These are phyloP conservation scores for Beris chalybata DNA, from an alignment of 2,888 invertebrate species.

Conservation along the genomic window DNA sequence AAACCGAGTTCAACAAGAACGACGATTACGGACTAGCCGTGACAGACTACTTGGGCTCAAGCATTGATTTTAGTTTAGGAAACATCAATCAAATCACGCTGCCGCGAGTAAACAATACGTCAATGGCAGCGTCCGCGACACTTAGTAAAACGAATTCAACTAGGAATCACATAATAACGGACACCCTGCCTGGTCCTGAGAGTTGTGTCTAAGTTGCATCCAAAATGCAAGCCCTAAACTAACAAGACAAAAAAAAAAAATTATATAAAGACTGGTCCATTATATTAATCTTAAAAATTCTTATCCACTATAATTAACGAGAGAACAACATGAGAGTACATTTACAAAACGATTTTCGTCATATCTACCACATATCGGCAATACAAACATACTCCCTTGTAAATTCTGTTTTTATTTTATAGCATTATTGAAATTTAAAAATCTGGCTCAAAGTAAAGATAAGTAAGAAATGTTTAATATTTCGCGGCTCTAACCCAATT, in stretches of 20 bases:
- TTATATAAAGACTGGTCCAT: conserved; percentile 38
- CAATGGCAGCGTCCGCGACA: conserved; percentile 30
- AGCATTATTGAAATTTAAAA: too few relatives aligned
- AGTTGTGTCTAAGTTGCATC: conserved; percentile 72
- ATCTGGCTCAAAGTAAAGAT: too few relatives aligned
- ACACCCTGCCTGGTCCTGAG: conserved; percentile 84
- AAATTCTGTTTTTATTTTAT: too few relatives aligned
- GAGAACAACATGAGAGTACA: conserved; percentile 9
- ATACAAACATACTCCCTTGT: not conserved
- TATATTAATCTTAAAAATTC: conserved; percentile 24
- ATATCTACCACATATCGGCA: conserved; percentile 26
- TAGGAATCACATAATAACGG: conserved; percentile 79
- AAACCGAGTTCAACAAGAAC: conserved; percentile 32
- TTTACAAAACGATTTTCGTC: not conserved
- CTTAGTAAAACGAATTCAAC: conserved; percentile 59
- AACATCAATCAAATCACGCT: conserved; percentile 35
- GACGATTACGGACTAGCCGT: conserved; percentile 32
- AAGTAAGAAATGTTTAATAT: too few relatives aligned
- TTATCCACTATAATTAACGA: conserved; percentile 16
- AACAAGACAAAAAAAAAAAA: conserved; percentile 14
- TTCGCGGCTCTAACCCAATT: too few relatives aligned
- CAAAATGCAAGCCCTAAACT: not conserved
- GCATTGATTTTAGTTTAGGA: conserved; percentile 42
- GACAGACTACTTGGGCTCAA: conserved; percentile 40
- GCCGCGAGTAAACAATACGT: conserved; percentile 35